phyloP scores from a whole-genome alignment of 1,140 invertebrate genomes.

The Pseudomyrmex sp. region DNA sequence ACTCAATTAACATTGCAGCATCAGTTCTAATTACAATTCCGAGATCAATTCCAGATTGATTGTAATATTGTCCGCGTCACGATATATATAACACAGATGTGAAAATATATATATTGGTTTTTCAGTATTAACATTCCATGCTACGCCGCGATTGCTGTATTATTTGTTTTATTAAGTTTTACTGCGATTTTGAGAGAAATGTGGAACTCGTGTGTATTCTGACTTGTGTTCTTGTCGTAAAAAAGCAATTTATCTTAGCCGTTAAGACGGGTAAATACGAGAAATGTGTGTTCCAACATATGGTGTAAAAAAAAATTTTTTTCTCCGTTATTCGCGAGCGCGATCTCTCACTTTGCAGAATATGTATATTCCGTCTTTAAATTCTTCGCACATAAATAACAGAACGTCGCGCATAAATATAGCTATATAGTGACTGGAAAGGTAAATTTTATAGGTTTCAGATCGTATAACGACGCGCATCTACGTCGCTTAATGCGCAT shows the following conservation, averaged over 20 bases:
- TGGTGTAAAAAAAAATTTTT: neutral
- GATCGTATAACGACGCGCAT: constrained; percentile 30
- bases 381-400: constrained; percentile 29
- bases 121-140: neutral
- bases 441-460: neutral
- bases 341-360: neutral
- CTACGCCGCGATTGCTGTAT: neutral
- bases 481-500: constrained; percentile 1
- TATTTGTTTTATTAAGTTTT: neutral
- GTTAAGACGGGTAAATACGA: neutral
- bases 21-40: constrained; percentile 24
- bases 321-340: neutral
- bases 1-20: constrained; percentile 1
- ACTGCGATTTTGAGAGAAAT: too few relatives aligned
- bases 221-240: too few relatives aligned
- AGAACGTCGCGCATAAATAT: constrained; percentile 1
- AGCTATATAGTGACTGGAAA: neutral
- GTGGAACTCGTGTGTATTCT: too few relatives aligned
- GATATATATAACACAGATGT: neutral
- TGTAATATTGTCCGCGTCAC: neutral
- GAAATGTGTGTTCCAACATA: neutral
- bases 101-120: neutral
- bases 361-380: neutral
- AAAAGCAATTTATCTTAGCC: neutral
- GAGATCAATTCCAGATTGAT: neutral